These are phyloP conservation scores for Polia nebulosa DNA, from an alignment of 2,888 invertebrate species.

Conservation along the genomic window DNA sequence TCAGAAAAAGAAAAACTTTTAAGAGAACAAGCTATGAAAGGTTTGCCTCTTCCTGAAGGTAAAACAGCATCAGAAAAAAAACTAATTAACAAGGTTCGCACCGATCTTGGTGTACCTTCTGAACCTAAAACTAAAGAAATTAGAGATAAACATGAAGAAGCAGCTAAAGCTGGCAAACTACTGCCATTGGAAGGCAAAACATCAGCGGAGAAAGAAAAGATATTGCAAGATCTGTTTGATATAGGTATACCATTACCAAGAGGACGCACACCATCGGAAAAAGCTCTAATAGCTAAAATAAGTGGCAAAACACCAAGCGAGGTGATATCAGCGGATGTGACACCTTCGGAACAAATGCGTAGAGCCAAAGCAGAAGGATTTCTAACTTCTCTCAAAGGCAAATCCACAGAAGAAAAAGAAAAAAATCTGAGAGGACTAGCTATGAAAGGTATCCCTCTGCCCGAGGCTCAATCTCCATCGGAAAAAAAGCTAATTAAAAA, in stretches of 20 bases:
- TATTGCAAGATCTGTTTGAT: conserved; percentile 60
- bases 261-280: conserved; percentile 63
- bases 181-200: conserved; percentile 53
- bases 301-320: conserved; percentile 5
- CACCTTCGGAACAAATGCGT: conserved; percentile 18
- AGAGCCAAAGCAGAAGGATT: conserved; percentile 27
- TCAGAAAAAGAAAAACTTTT: conserved; percentile 25
- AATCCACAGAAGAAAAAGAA: conserved; percentile 60
- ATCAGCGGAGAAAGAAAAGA: conserved; percentile 65
- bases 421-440: conserved; percentile 64
- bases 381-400: conserved; percentile 30
- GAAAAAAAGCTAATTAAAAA: conserved; percentile 66
- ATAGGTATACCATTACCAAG: conserved; percentile 47
- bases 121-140: conserved; percentile 62
- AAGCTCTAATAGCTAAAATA: conserved; percentile 61
- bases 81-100: conserved; percentile 64
- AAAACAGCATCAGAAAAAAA: conserved; percentile 57
- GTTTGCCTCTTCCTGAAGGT: conserved; percentile 48
- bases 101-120: conserved; percentile 68
- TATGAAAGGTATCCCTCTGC: conserved; percentile 64
- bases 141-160: conserved; percentile 63
- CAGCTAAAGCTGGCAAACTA: conserved; percentile 62
- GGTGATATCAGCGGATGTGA: neutral
- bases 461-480: conserved; percentile 66
- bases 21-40: conserved; percentile 45